Evolutionary conservation across 2,797 vertebrate genomes (phyloP).

Genomic region (Borostomias antarcticus): DNA sequence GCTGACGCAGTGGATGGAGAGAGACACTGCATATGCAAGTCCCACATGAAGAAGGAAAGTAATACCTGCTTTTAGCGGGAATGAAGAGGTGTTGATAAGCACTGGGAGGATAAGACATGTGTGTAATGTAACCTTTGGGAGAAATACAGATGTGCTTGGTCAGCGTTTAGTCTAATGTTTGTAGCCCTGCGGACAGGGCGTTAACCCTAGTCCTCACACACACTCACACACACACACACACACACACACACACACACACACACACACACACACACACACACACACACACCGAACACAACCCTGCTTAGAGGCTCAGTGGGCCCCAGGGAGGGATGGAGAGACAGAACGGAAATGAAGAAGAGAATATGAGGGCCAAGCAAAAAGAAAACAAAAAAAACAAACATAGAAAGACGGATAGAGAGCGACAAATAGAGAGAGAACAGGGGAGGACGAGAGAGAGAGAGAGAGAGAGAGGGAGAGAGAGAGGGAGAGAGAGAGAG

Average conservation of each 20-base stretch:
- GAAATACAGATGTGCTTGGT: slow-evolving; percentile 44
- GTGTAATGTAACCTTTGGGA: slow-evolving; percentile 44
- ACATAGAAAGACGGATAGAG: too few relatives aligned
- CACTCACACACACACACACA: slow-evolving; percentile 5
- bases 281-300: slow-evolving; percentile 11
- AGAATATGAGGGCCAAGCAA: slow-evolving; percentile 20
- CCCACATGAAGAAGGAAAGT: slow-evolving; percentile 26
- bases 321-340: slow-evolving; percentile 34
- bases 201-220: slow-evolving; percentile 42
- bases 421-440: slow-evolving; percentile 1
- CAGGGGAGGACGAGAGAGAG: slow-evolving; percentile 9
- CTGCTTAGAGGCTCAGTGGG: slow-evolving; percentile 46
- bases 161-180: slow-evolving; percentile 21
- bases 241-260: slow-evolving; percentile 2
- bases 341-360: too few relatives aligned
- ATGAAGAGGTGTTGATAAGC: neutral
- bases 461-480: neutral
- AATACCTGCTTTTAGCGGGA: neutral
- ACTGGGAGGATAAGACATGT: neutral
- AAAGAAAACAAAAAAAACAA: too few relatives aligned
- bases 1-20: neutral
- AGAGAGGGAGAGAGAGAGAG: slow-evolving; percentile 16
- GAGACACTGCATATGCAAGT: neutral
- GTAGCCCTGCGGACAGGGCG: slow-evolving; percentile 53
- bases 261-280: neutral